Evolutionary conservation across 1,140 invertebrate genomes (phyloP), one percentile per base, ranked within the genome.

Genomic region (Ostrea edulis): DNA sequence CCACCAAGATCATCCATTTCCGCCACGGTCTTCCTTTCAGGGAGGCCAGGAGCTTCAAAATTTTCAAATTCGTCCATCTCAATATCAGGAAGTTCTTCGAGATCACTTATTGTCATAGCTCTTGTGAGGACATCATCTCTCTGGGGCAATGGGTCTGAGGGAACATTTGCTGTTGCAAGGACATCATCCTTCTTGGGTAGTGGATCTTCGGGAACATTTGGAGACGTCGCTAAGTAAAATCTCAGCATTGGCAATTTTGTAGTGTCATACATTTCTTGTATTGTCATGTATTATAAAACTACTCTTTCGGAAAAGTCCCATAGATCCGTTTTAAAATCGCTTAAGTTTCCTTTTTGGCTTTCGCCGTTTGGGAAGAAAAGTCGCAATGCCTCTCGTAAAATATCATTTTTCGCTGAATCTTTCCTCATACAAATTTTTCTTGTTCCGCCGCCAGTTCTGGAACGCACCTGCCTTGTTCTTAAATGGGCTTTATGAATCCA

Each of bases 371-470:
- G 51, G 20, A 84, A 84, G 20, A 84, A 84, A n/a, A 84, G 17
- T 20, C 82, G 68, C 25, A 8, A 22, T 86, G 14, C 86, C 53
- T 54, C 25, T 25, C 22, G n/a, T 12, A 53, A 25, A 12, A 86
- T 68, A 20, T 54, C 22, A 17, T 22, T 25, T 86, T 86, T 86
- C 12, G 35, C 55, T 0, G 86, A 44, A 20, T 77, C 35, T 82
- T 86, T 86, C n/a, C 17, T 53, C 17, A 86, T 53, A 7, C 2
- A 53, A 9, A 81, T 22, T 5, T 53, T 53, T 12, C 86, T 14
- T 20, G 86, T 81, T 82, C 86, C 86, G 2, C 86, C 86, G 8
- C 86, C 86, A 11, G 68, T 77, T 35, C n/a, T 77, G n/a, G 29
- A 54, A 8, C 62, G 53, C n/a, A 86, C 53, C 55, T 51, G 25